Percentiles rank a stretch among this genome's conserved stretches.
Evolutionary conservation across 1,140 invertebrate genomes (phyloP).

Genomic region (Sinella curviseta): DNA sequence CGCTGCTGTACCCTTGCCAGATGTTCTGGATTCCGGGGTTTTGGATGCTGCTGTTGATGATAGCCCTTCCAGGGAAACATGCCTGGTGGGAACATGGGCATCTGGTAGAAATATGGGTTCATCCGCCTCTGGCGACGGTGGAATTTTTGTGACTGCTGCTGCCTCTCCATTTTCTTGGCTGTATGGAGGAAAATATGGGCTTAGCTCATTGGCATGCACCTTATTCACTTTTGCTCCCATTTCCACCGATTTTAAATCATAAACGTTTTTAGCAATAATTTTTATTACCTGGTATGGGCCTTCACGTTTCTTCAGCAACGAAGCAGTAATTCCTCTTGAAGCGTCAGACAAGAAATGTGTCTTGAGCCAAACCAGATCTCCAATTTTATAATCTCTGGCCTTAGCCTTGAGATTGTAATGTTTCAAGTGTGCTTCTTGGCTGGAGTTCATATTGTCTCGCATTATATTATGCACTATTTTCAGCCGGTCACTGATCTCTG

Average conservation of each 20-base stretch:
- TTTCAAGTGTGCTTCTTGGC: background rate
- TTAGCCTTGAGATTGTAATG: constrained; percentile 6
- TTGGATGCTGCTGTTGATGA: background rate
- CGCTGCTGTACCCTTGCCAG: background rate
- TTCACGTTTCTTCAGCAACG: constrained; percentile 20
- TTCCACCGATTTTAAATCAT: background rate
- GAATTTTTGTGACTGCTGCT: background rate
- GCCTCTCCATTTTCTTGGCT: background rate
- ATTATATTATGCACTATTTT: background rate
- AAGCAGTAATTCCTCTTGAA: constrained; percentile 28
- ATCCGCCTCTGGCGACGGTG: background rate
- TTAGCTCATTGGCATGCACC: background rate
- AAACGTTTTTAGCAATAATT: background rate
- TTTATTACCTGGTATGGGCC: constrained; percentile 29
- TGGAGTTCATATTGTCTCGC: background rate
- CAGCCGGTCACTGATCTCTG: background rate
- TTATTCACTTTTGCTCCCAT: background rate
- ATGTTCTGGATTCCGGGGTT: background rate
- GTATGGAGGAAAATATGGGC: background rate
- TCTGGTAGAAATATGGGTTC: background rate
- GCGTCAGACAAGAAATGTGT: constrained; percentile 29
- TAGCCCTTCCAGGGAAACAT: background rate
- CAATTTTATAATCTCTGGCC: background rate
- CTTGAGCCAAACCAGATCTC: constrained; percentile 29
- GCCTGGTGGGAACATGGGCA: background rate